A percentile compares a stretch with the other conserved stretches of the same genome.
phyloP scores from a whole-genome alignment of 1,140 invertebrate genomes.

The Neodiprion pinetum region DNA sequence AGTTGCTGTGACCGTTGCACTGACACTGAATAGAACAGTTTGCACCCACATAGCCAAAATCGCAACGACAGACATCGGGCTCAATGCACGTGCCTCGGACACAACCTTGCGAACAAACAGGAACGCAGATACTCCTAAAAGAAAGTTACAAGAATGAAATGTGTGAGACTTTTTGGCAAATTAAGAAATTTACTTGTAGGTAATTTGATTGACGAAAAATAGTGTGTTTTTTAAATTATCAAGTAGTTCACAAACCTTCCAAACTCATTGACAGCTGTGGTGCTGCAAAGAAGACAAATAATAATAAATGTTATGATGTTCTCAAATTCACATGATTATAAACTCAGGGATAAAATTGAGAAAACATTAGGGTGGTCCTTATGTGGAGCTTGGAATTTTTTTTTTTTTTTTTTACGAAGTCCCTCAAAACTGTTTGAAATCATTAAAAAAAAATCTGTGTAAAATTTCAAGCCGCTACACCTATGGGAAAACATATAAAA shows the following conservation, averaged over 20 bases:
- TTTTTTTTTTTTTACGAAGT: no score
- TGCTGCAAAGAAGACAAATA: conserved; percentile 31
- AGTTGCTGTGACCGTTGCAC: conserved; percentile 94
- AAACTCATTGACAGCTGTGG: conserved; percentile 45
- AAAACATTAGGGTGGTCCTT: not conserved
- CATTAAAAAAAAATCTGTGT: no score
- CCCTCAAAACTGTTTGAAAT: no score
- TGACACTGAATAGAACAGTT: conserved; percentile 94
- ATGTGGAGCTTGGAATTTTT: no score
- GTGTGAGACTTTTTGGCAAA: not conserved
- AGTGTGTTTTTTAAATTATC: not conserved
- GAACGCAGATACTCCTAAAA: conserved; percentile 69
- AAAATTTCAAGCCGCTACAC: no score
- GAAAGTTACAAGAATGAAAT: conserved; percentile 10
- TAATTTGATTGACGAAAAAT: not conserved
- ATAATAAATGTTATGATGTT: not conserved
- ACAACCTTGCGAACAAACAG: conserved; percentile 89
- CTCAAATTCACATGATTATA: conserved; percentile 13
- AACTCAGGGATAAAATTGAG: conserved; percentile 2
- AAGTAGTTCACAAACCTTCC: conserved; percentile 33
- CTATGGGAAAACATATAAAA: no score
- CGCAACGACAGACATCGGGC: conserved; percentile 86
- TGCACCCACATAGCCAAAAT: conserved; percentile 94
- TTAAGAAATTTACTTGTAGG: no score
- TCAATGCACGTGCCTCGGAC: conserved; percentile 84